These are phyloP conservation scores for Syndactyla subalaris DNA, from an alignment of 2,797 vertebrate species.

Conservation along the genomic window DNA sequence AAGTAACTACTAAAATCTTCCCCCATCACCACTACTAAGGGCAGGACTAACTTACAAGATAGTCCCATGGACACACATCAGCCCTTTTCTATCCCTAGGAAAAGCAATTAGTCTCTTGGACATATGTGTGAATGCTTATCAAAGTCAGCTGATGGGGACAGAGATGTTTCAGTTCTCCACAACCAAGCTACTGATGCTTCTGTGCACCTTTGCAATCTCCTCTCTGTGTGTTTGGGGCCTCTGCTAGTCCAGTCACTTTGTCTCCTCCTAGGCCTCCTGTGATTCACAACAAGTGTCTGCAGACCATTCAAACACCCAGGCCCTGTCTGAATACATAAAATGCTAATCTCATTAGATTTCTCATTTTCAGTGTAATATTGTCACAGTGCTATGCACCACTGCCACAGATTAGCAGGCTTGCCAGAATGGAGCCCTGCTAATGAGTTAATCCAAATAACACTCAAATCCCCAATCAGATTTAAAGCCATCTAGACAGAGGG, in stretches of 20 bases:
- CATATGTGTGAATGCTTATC: neutral
- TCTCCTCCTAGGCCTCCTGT: neutral
- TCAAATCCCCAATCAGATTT: conserved; percentile 82
- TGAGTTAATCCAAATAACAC: conserved; percentile 81
- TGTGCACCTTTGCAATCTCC: neutral
- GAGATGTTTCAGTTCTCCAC: neutral
- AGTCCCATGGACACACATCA: neutral
- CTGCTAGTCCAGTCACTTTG: neutral
- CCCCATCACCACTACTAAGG: neutral
- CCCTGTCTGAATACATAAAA: conserved; percentile 63
- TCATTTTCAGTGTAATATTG: conserved; percentile 76
- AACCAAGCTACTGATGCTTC: neutral
- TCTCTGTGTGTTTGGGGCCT: neutral
- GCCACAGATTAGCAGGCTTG: conserved; percentile 78
- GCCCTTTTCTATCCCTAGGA: neutral
- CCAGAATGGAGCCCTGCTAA: conserved; percentile 75
- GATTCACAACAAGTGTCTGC: conserved; percentile 11
- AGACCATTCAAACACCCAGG: conserved; percentile 28
- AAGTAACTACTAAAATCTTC: neutral
- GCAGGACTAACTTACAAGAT: neutral
- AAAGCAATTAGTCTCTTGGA: neutral
- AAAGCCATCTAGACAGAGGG: conserved; percentile 67
- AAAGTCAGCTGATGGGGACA: neutral
- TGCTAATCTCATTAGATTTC: conserved; percentile 79
- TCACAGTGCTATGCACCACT: conserved; percentile 74